Evolutionary conservation across 2,113 vertebrate genomes (phyloP).

Genomic region (Python bivittatus): DNA sequence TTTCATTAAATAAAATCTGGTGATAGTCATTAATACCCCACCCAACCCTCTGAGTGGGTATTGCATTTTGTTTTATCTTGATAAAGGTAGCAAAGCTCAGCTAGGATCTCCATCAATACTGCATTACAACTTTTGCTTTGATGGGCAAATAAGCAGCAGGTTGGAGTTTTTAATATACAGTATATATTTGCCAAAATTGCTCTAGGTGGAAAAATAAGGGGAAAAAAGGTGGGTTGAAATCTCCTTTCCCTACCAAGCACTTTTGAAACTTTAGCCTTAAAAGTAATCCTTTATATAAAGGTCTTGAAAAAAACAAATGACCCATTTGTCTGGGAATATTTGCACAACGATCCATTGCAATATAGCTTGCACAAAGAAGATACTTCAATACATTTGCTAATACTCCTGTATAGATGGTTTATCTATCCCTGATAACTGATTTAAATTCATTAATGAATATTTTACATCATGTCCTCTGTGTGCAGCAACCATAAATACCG

Average conservation of each 20-base stretch:
- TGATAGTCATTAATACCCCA: neutral
- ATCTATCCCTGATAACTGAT: neutral
- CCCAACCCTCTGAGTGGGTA: neutral
- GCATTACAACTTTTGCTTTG: conserved; percentile 28
- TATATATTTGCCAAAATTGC: neutral
- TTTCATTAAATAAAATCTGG: conserved; percentile 9
- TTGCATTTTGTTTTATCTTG: conserved; percentile 9
- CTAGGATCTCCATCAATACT: conserved; percentile 16
- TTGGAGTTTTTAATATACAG: neutral
- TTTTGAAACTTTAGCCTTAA: too few relatives aligned
- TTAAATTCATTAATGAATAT: conserved; percentile 6
- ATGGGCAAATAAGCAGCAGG: neutral
- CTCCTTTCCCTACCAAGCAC: too few relatives aligned
- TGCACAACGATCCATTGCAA: neutral
- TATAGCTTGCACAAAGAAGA: neutral
- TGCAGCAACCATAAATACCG: conserved; percentile 15
- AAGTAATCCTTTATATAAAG: neutral
- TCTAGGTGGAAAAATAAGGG: neutral
- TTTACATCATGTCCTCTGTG: neutral
- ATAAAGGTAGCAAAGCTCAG: conserved; percentile 5
- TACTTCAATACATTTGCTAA: neutral
- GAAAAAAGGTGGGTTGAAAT: neutral
- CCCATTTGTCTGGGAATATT: neutral
- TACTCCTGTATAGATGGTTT: neutral
- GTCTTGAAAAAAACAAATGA: neutral